A percentile compares a stretch with the other conserved stretches of the same genome.
phyloP scores from a whole-genome alignment of 2,113 vertebrate species.

The Asarcornis scutulata region DNA sequence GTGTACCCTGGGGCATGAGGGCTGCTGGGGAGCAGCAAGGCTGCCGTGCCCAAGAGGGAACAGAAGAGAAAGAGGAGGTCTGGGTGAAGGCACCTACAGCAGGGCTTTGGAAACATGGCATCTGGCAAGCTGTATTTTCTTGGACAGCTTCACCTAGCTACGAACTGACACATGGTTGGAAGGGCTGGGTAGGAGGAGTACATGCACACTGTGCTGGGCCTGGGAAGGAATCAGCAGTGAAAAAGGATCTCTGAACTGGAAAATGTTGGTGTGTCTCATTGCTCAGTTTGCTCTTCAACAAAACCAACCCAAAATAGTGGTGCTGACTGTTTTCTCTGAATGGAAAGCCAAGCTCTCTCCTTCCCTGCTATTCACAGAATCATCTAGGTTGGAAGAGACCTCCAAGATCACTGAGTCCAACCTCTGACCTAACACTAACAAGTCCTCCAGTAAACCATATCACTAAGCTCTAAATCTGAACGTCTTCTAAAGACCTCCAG shows the following conservation, averaged over 20 bases:
- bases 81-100: neutral
- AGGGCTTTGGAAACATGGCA: rapidly evolving
- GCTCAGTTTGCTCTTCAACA: neutral
- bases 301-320: neutral
- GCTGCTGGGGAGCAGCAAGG: neutral
- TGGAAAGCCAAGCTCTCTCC: neutral
- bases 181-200: neutral
- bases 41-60: neutral
- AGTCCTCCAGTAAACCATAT: too few relatives aligned
- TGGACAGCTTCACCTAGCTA: neutral
- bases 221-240: neutral
- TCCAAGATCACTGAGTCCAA: too few relatives aligned
- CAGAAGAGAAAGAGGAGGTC: neutral
- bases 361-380: neutral
- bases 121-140: neutral
- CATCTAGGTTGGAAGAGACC: too few relatives aligned
- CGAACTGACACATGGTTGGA: neutral
- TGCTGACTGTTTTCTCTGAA: neutral
- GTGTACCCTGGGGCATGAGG: neutral
- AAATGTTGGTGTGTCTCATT: neutral
- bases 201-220: neutral
- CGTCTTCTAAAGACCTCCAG: too few relatives aligned
- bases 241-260: neutral
- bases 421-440: too few relatives aligned
- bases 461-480: too few relatives aligned